A percentile compares a stretch with the other conserved stretches of the same genome.
Evolutionary conservation across 2,888 invertebrate species (phyloP).

Genomic region (Clunio marinus): DNA sequence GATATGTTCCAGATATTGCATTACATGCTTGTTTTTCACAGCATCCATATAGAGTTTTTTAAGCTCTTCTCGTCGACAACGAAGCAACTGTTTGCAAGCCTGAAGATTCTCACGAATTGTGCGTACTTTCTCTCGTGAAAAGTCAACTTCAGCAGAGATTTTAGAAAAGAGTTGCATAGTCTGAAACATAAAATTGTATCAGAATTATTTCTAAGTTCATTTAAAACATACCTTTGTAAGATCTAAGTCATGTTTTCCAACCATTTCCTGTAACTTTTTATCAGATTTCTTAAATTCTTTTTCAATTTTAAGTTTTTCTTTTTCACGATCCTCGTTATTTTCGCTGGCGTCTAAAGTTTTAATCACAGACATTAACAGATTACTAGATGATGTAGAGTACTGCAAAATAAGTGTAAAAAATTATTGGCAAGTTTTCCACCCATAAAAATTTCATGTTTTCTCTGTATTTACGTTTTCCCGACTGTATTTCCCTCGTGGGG

Average conservation of each 20-base stretch:
- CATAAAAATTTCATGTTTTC: slow-evolving; percentile 2
- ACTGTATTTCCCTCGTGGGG: slow-evolving; percentile 26
- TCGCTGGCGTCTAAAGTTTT: slow-evolving; percentile 90
- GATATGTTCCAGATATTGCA: slow-evolving; percentile 84
- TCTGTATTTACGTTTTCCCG: slow-evolving; percentile 16
- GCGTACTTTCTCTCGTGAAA: slow-evolving; percentile 69
- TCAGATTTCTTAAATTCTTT: slow-evolving; percentile 91
- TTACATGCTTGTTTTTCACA: slow-evolving; percentile 89
- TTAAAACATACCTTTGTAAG: slow-evolving; percentile 66
- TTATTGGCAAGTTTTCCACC: slow-evolving; percentile 23
- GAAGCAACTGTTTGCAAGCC: slow-evolving; percentile 78
- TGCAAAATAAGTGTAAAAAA: slow-evolving; percentile 52
- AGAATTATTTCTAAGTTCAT: slow-evolving; percentile 54
- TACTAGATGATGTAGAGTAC: slow-evolving; percentile 28
- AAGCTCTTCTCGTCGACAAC: slow-evolving; percentile 88
- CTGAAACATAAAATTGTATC: slow-evolving; percentile 43
- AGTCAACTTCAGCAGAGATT: slow-evolving; percentile 71
- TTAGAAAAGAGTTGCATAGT: slow-evolving; percentile 67
- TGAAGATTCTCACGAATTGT: slow-evolving; percentile 75
- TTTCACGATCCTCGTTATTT: slow-evolving; percentile 86
- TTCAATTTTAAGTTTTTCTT: slow-evolving; percentile 89
- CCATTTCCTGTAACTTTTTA: slow-evolving; percentile 78
- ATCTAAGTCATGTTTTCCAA: slow-evolving; percentile 82
- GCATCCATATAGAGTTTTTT: slow-evolving; percentile 92
- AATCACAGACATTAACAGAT: slow-evolving; percentile 56